Conservation (phyloP, 2,888 invertebrate genomes). For the Ormia ochracea region DNA sequence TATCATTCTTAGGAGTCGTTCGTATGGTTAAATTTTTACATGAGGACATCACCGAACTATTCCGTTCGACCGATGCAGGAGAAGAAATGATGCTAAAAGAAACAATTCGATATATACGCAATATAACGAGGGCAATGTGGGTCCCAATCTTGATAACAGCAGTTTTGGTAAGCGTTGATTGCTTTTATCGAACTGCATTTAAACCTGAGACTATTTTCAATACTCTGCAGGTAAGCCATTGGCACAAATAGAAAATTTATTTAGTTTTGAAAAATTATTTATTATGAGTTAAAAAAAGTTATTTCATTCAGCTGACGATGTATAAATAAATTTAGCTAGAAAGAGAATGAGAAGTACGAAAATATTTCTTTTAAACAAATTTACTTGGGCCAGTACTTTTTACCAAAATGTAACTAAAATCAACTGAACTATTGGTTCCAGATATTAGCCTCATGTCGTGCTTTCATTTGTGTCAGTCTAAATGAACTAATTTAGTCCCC, state of each 20-base stretch:
- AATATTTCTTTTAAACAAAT: no score
- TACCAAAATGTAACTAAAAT: no score
- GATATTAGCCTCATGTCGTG: no score
- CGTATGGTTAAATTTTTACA: constrained; percentile 64
- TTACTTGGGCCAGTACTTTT: no score
- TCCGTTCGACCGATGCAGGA: constrained; percentile 61
- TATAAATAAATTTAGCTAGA: no score
- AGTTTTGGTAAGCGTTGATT: constrained; percentile 66
- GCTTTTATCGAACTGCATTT: constrained; percentile 67
- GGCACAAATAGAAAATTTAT: neutral
- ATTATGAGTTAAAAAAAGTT: no score
- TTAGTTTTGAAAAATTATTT: no score
- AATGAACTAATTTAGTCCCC: no score
- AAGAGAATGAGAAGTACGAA: no score
- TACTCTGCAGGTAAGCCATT: constrained; percentile 62
- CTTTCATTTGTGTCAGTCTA: no score
- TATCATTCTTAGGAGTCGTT: constrained; percentile 64
- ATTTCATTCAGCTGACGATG: no score
- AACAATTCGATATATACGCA: constrained; percentile 65
- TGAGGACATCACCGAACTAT: constrained; percentile 64
- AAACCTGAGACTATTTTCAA: constrained; percentile 69
- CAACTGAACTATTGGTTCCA: no score
- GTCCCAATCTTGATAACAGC: constrained; percentile 66
- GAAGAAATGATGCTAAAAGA: constrained; percentile 64
- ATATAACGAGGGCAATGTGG: constrained; percentile 66